Evolutionary conservation across 2,888 invertebrate genomes (phyloP), one percentile per base, ranked within the genome.

Genomic region (Sminthurinus aureus): DNA sequence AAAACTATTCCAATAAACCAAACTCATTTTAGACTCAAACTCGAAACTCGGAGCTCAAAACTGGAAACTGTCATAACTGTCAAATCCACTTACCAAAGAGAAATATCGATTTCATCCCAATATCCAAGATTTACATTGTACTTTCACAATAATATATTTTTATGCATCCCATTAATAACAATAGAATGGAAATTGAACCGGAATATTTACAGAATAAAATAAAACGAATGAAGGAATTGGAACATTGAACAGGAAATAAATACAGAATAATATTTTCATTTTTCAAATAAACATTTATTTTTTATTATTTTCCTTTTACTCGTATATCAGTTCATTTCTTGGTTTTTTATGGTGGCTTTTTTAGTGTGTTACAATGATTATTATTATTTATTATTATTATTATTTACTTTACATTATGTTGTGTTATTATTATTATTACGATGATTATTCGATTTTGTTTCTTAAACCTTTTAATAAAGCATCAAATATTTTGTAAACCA

Each of bases 1-100:
- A 11, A 71, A 71, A 71, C 71, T 71, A 71, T 71, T 71, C 71
- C 24, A 71, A 71, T 71, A 71, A 71, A 71, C 24, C 24, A 71
- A 24, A 22, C 71, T 71, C 71, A 26, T 38, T 38, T 38, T 6
- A 38, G 38, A 38, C n/a, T 71, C 24, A 13, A 26, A 71, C 24
- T 26, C 71, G 24, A 38, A 20, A n/a, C n/a, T n/a, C n/a, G n/a
- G n/a, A n/a, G n/a, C n/a, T n/a, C n/a, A n/a, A 13, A 26, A 71
- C 24, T 26, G 26, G 24, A 38, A 20, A 13, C 15, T 71, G 71
- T 71, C 71, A 13, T 26, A 26, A 22, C 71, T 71, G 71, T 71
- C 71, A 71, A 71, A 26, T 9, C 15, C 26, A 71, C 58, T 58
- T 18, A 18, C 58, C 18, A 15, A 15, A 24, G 71, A 71, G 71